Conservation (phyloP, 2,113 vertebrate species). For the Tylochromis polylepis region DNA sequence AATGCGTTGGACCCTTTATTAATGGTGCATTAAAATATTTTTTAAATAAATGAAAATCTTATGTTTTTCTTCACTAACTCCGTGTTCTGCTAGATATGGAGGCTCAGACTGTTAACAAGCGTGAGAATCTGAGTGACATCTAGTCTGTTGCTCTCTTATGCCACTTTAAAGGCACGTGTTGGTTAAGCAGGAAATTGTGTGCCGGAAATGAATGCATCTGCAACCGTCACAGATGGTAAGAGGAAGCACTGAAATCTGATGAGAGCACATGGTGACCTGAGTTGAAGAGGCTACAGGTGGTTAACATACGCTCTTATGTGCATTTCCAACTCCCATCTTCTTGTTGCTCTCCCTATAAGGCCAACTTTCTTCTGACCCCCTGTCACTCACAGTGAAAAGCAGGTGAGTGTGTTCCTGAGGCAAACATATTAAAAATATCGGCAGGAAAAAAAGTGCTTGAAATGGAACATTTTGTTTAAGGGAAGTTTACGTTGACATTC, state of each 20-base stretch:
- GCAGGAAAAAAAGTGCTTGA: not conserved
- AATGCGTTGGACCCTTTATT: constrained; percentile 84
- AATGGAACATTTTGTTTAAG: not conserved
- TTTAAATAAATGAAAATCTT: constrained; percentile 69
- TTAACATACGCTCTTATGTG: not conserved
- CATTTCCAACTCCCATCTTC: not conserved
- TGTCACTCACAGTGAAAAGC: not conserved
- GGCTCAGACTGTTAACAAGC: not conserved
- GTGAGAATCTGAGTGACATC: not conserved
- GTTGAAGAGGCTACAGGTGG: not conserved
- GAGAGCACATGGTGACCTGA: not conserved
- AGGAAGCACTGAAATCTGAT: not conserved
- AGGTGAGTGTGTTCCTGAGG: not conserved
- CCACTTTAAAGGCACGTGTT: not conserved
- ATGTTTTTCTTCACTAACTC: not conserved
- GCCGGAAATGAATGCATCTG: not conserved
- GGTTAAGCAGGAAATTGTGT: not conserved
- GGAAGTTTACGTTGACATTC: not conserved
- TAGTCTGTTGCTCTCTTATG: not conserved
- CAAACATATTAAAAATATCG: not conserved
- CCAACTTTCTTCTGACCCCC: not conserved
- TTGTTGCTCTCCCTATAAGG: not conserved
- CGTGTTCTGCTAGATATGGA: not conserved
- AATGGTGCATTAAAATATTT: constrained; percentile 87
- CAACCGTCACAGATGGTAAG: not conserved